Base-by-base conservation (phyloP, 2,888 invertebrate genomes). In the Mythimna vitellina region DNA sequence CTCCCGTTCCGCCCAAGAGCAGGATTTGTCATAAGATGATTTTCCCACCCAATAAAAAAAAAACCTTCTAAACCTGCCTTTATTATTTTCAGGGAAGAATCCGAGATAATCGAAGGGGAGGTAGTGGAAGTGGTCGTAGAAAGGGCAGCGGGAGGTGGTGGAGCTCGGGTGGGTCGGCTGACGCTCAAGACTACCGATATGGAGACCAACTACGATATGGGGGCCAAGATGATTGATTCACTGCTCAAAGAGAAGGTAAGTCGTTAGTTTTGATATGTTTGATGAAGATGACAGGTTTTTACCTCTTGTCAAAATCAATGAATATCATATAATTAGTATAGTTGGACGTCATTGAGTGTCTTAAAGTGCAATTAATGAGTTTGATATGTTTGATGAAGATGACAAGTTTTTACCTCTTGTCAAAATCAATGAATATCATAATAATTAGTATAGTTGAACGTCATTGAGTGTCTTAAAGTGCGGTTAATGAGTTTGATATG, bases 201-300 rank as follows among this genome's bases (percentile, higher is more conserved):
- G 99, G 99, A 99, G 94, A 99, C 99, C 0, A 98, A 99, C 81
- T 99, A 99, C 91, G 99, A 99, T 92, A 97, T 99, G 91, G 99
- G 99, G 3, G 98, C 98, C 65, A 99, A 99, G 96, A 99, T 99
- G 98, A 99, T 99, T 69, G 99, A 99, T 92, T 98, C 99, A 68
- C 97, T 99, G 71, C 97, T 99, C 86, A 99, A 99, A 89, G 99
- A 99, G 89, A 99, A 99, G 96, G 98, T 98, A 80, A 49, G 29
- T 20, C 3, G 3, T 3, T 12, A 0, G 9, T 38, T 25, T 57
- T 17, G 14, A 25, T 25, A 68, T n/a, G 38, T 69, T 69, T 72
- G 72, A 58, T 2, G 9, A 70, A 20, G 22, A 20, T 65, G 38
- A 29, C 25, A 38, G 29, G 17, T 3, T 42, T 14, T 9, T 8